Evolutionary conservation across 2,888 invertebrate species (phyloP), one percentile per base, ranked within the genome.

Genomic region (Itoplectis maculator): DNA sequence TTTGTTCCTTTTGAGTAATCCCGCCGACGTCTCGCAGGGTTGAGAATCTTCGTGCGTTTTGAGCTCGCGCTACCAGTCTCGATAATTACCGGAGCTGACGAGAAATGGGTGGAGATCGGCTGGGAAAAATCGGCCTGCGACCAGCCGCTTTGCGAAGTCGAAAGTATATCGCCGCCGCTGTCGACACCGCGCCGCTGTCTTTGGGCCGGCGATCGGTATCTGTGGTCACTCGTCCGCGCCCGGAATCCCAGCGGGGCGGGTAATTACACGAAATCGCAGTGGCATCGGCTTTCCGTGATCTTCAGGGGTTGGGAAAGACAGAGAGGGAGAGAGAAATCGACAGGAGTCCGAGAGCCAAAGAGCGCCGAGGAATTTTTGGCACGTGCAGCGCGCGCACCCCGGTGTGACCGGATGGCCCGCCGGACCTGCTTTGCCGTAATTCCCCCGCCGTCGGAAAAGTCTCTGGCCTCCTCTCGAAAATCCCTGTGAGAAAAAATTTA

Each of bases 121-220:
- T 37, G 23, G 5, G 42, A 72, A 61, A 61, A 61, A 7, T 61
- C 61, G 65, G 35, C 45, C 68, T 65, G 63, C 59, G 66, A 72
- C 20, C 49, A 5, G 54, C 37, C 37, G 59, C 37, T 15, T n/a
- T 37, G 29, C 29, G 1, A 61, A 47, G 70, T 79, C 45, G 45
- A 61, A 79, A 70, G 78, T 72, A 68, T 82, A 63, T 29, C 29
- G 29, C 77, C 73, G 72, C 79, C 76, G 29, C 77, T 77, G 72
- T 82, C 76, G 76, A 77, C 79, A 73, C 76, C 20, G 40, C 18
- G 29, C 63, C 56, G 68, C 76, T 76, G 77, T 63, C 69, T 69
- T n/a, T n/a, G n/a, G 79, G 82, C 81, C 72, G 69, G 29, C 73
- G 87, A 88, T 88, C 84, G 79, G 75, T 88, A 88, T 89, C 88